phyloP scores from a whole-genome alignment of 2,113 vertebrate species.

The Irena cyanogastra region DNA sequence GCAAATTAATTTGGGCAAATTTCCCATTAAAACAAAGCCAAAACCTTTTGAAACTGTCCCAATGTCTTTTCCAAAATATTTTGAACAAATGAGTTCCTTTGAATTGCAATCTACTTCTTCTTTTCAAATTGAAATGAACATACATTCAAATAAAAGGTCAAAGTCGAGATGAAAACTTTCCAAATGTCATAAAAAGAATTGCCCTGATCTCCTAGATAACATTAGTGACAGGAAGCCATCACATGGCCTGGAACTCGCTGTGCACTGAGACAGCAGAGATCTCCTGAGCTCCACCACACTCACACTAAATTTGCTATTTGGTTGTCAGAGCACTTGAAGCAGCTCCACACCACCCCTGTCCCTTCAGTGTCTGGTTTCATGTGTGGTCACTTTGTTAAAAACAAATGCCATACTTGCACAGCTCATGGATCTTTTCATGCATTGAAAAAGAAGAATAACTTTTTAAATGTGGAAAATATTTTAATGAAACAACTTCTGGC shows the following conservation, averaged over 20 bases:
- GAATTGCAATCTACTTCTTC: background rate
- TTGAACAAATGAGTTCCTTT: background rate
- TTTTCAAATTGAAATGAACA: background rate
- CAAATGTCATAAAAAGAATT: background rate
- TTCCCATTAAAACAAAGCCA: slow-evolving; percentile 26
- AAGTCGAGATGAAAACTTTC: background rate
- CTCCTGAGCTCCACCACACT: background rate
- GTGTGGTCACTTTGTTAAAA: background rate
- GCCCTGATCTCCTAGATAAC: background rate
- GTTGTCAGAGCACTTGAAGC: background rate
- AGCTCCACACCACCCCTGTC: background rate
- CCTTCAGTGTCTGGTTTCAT: background rate
- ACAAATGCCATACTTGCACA: background rate
- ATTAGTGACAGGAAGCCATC: background rate
- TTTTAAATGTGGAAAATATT: background rate
- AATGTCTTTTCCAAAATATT: slow-evolving; percentile 17
- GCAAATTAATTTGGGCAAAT: slow-evolving; percentile 36
- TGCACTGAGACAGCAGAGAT: background rate
- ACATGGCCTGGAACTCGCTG: background rate
- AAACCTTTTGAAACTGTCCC: background rate
- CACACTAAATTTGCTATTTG: background rate
- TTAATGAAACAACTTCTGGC: background rate
- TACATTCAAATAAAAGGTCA: slow-evolving; percentile 1
- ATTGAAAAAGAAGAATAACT: background rate
- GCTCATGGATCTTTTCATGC: background rate